Evolutionary conservation across 2,113 vertebrate species (phyloP).

Genomic region (Leucopternis melanops): DNA sequence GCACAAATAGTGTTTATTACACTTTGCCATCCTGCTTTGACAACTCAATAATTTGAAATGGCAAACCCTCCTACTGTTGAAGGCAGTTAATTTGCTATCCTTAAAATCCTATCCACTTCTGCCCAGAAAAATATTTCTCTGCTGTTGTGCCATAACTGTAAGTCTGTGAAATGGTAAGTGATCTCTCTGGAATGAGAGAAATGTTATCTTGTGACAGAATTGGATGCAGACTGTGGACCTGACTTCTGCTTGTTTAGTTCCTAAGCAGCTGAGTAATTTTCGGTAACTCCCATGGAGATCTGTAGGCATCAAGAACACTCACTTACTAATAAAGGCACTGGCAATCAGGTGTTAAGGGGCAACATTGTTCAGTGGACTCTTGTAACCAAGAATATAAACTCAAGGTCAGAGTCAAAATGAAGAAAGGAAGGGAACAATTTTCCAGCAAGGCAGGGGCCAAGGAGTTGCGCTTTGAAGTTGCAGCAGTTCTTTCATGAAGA

Average conservation of each 20-base stretch:
- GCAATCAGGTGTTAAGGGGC: background rate
- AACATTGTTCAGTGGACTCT: background rate
- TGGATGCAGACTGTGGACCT: background rate
- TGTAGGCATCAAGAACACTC: background rate
- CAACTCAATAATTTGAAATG: too few species aligned
- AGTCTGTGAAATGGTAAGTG: background rate
- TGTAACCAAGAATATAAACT: background rate
- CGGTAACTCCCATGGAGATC: background rate
- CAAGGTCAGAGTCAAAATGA: background rate
- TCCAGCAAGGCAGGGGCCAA: background rate
- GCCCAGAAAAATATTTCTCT: conserved; percentile 7
- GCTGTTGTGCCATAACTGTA: background rate
- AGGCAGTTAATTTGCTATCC: too few species aligned
- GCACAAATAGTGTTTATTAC: too few species aligned
- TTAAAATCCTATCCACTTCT: too few species aligned
- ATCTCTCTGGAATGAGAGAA: conserved; percentile 10
- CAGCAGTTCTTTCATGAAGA: background rate
- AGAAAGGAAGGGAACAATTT: conserved; percentile 3
- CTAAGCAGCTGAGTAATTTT: background rate
- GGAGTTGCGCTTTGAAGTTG: background rate
- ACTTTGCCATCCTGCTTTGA: too few species aligned
- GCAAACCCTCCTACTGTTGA: too few species aligned
- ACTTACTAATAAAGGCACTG: background rate
- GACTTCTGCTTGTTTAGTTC: background rate
- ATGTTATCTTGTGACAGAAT: background rate